Evolutionary conservation across 2,797 vertebrate genomes (phyloP), one percentile per base, ranked within the genome.

Genomic region (Hozukius guyotensis): DNA sequence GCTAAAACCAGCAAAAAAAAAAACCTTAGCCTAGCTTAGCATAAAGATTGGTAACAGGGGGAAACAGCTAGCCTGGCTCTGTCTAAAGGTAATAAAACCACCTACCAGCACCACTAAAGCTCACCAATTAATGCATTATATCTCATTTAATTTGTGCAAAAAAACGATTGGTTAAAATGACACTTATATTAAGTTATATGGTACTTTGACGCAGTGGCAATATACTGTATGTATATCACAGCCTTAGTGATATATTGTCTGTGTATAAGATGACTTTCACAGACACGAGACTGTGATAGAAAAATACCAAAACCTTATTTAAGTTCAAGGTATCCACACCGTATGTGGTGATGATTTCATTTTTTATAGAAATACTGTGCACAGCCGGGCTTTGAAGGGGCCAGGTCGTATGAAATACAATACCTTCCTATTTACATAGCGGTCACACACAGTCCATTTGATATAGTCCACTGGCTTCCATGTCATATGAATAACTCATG

Each of bases 401-500:
- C 27, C 46, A n/a, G 73, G 65, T 75, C 57, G 3, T 61, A 60
- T 78, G 85, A 85, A 94, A 90, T 84, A 68, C 59, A 88, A 89
- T 81, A 87, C 75, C 61, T 67, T 73, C 16, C 75, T 80, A 87
- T 90, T 86, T 87, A 85, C 84, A 87, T 42, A 75, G 80, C 86
- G 78, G 89, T 87, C 88, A 92, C 60, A 82, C 27, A 34, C 38
- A 70, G 79, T 75, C 76, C 55, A 82, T 89, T 87, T 78, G 83
- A 90, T 83, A 76, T 77, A 65, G 87, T 81, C 80, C 57, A 62
- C 31, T 77, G 82, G 55, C 72, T 86, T 80, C 82, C 64, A 64
- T 87, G 87, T 85, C 77, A 79, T 72, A 87, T 82, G 66, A 90
- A 88, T 88, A 83, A 87, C 83, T 90, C 84, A 71, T 73, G 75